Base-by-base conservation (phyloP, 2,113 vertebrate genomes). In the Antennarius striatus region DNA sequence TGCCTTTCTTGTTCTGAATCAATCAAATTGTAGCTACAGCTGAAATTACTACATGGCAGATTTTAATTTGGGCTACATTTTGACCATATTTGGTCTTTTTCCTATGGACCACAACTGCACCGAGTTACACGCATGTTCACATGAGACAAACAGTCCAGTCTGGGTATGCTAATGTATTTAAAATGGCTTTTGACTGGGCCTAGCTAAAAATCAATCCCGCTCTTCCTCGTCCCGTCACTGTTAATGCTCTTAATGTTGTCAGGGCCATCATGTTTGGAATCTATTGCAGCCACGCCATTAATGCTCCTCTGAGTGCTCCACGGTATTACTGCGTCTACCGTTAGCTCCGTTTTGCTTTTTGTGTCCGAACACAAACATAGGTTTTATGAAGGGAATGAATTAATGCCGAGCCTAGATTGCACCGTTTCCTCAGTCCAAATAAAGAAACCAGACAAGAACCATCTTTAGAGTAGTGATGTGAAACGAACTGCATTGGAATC, bases 191-290 rank as follows among this genome's bases (percentile, higher is more conserved):
- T 86, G 82, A 85, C 72, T 28, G 54, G 55, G 63, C 61, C 72
- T 64, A 67, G 64, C 72, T 69, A 71, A 70, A 77, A 80, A 86
- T 84, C 76, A 81, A 88, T 86, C 43, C 50, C 0, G 10, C 65
- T 77, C 5, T 4, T 4, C 51, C 62, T 75, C 54, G 45, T 60
- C 61, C 74, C n/a, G 11, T 73, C 59, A 50, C 56, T 71, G 66
- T 73, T 89, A 84, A 83, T 88, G 82, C 65, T 66, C 67, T 50
- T 73, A 67, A 84, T 75, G 73, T 61, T 71, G 58, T 66, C 69
- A 61, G 59, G 77, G 74, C 72, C 66, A 30, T 75, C 54, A 36
- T 71, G 64, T 52, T 75, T 73, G 58, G 71, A 75, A 76, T 80
- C 72, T 45, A 28, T 77, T 22, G 22, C 45, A 52, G 16, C 63